Conservation (phyloP, 1,140 invertebrate species). For the Drosophila littoralis region DNA sequence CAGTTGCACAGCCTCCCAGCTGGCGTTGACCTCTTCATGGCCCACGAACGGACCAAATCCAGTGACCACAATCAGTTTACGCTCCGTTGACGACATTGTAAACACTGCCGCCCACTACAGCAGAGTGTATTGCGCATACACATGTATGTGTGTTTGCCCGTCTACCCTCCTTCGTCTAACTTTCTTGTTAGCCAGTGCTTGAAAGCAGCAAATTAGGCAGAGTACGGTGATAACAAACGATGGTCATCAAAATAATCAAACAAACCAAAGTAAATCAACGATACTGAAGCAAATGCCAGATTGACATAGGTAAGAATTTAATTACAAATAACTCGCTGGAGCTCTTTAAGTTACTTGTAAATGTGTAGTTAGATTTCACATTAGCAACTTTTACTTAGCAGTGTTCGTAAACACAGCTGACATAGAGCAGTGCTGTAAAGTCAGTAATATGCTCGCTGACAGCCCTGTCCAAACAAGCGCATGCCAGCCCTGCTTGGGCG, state of each 20-base stretch:
- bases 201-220: neutral
- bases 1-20: slow-evolving; percentile 88
- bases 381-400: neutral
- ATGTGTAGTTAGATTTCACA: too few relatives aligned
- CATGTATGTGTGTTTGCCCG: neutral
- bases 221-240: slow-evolving; percentile 7
- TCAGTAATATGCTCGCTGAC: neutral
- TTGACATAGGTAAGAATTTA: neutral
- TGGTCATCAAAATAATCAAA: neutral
- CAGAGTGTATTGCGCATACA: neutral
- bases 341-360: too few relatives aligned
- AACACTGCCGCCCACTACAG: slow-evolving; percentile 24
- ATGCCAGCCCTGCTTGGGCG: slow-evolving; percentile 31
- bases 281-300: neutral
- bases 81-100: slow-evolving; percentile 56
- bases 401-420: neutral
- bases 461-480: slow-evolving; percentile 4
- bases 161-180: neutral
- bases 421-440: neutral
- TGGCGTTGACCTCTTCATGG: slow-evolving; percentile 88
- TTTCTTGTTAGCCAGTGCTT: slow-evolving; percentile 5
- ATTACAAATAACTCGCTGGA: neutral
- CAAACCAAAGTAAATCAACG: neutral
- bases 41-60: slow-evolving; percentile 90
- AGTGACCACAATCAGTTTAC: slow-evolving; percentile 85